Base-by-base conservation (phyloP, 2,888 invertebrate genomes). In the Bellardia pandia region DNA sequence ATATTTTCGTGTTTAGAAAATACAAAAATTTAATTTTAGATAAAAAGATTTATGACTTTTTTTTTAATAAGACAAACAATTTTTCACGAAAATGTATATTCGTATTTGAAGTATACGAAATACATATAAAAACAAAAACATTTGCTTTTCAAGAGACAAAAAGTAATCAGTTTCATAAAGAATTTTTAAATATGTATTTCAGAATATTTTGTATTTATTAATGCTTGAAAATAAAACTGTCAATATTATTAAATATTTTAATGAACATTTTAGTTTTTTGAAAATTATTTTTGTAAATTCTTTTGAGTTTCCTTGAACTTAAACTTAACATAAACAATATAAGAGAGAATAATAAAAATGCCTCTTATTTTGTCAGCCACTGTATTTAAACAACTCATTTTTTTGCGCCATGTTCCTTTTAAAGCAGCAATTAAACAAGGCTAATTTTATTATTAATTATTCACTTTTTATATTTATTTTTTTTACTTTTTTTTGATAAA, bases 41-140 rank as follows among this genome's bases (percentile, higher is more conserved):
- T 62, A 48, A 60, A 53, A 72, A 87, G 87, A 85, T 87, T 87
- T 81, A 87, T 87, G 77, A 40, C n/a, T 66, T 64, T 74, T 40
- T 79, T 80, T 79, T 80, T 62, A 66, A 76, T 42, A 74, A 42
- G 81, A 69, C 74, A 81, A 75, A 78, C 60, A 78, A 68, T 85
- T 53, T 85, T 80, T 77, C 23, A 81, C 42, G 14, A 60, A 74
- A 62, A 23, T 66, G 45, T 75, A n/a, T 76, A 33, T 51, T 60
- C 42, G 6, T 48, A 40, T 72, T 75, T 62, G 8, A 30, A 23
- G 13, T 74, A 3, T 64, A 56, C 11, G 30, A 23, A 45, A 14
- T 62, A 62, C 9, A 33, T n/a, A 6, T 60, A 11, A 23, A 13
- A 62, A 58, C 45, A 14, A 13, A 53, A 48, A 42, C 60, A 16